Conservation (phyloP, 2,797 vertebrate genomes). For the Phoebastria nigripes region DNA sequence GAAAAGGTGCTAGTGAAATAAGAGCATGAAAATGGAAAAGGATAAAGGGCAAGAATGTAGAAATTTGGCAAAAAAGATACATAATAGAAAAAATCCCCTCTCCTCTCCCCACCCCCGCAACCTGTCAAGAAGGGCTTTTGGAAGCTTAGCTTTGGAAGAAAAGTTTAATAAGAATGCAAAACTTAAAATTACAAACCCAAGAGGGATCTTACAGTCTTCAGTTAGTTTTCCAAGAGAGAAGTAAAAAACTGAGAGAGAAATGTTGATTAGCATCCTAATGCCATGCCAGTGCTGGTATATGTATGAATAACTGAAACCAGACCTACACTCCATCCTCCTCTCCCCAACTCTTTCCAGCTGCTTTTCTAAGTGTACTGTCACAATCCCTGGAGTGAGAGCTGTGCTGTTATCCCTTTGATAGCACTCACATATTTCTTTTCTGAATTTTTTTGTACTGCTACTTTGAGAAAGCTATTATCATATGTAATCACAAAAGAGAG, state of each 20-base stretch:
- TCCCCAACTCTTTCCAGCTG: not conserved
- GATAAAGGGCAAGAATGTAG: not conserved
- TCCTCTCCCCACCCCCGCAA: fast-evolving
- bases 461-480: not conserved
- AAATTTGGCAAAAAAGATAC: not conserved
- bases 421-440: not conserved
- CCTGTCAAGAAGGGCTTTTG: not conserved
- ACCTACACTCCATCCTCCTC: not conserved
- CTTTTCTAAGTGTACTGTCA: not conserved
- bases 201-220: not conserved
- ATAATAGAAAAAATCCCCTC: not conserved
- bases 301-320: not conserved
- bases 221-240: not conserved
- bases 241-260: not conserved
- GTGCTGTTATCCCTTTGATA: not conserved
- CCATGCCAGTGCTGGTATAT: not conserved
- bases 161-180: not conserved
- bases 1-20: not conserved
- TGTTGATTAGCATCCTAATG: not conserved
- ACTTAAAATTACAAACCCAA: not conserved
- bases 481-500: not conserved
- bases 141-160: not conserved
- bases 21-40: not conserved
- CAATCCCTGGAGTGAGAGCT: not conserved
- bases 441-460: not conserved